Base-by-base conservation (phyloP, 2,113 vertebrate genomes). In the Phyllostomus discolor region DNA sequence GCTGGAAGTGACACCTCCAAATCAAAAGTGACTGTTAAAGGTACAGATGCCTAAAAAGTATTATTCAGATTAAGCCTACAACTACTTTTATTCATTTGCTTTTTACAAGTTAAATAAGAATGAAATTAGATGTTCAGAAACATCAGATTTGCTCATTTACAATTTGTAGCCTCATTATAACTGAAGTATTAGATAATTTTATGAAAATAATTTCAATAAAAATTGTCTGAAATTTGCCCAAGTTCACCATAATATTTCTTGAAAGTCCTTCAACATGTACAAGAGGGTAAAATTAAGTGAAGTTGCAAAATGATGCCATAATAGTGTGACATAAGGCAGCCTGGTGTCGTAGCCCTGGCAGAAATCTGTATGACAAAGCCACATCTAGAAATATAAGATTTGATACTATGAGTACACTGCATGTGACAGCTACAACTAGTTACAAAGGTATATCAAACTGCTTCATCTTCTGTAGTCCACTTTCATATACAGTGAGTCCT, bases 1-100 rank as follows among this genome's bases (percentile, higher is more conserved):
- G 98, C 98, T 88, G 99, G 99, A 97, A 99, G 98, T 92, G 99
- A 99, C 94, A 99, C 99, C 97, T 99, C 98, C 98, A 99, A 99
- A 96, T 98, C 99, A 94, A 99, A 99, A 98, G 99, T 99, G 95
- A 99, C 98, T 4, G 82, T 99, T 69, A 99, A 99, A 99, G 99
- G 99, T 99, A 99, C 48, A 84, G 93, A 95, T 64, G 90, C 52
- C 69, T 76, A 10, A 14, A 89, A 95, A 93, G 62, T 66, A 19
- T 35, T 73, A 22, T 12, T 69, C 28, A 57, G 19, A 33, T 46
- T 12, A 43, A 67, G 10, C 26, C 64, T 84, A 54, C 12, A 38
- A 73, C 59, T 31, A 2, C 46, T 88, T 14, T 1, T 8, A 11
- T 78, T 92, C 82, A 48, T 91, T 66, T 67, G 26, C n/a, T 43